Evolutionary conservation across 2,888 invertebrate genomes (phyloP), one percentile per base, ranked within the genome.

Genomic region (Cerastoderma edule): DNA sequence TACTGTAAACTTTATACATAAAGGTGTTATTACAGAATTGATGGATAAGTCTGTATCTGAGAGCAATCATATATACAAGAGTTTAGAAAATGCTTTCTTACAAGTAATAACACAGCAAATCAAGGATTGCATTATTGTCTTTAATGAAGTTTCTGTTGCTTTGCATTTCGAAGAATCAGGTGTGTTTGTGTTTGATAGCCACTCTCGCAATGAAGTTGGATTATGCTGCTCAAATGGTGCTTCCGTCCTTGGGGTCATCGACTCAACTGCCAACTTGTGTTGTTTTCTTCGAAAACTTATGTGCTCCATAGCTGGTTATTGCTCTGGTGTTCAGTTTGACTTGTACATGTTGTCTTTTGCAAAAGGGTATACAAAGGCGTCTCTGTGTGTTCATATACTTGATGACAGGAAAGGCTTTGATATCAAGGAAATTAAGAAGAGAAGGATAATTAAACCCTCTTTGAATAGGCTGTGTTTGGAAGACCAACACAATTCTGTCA

Each of bases 141-240:
- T 48, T 48, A n/a, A 48, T 48, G 48, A 24, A 22, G 24, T 8
- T 48, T n/a, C 48, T 22, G 48, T 48, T 22, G 24, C 22, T 24
- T 22, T 48, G n/a, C 48, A 48, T 48, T 24, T 22, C 22, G 22
- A 24, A 48, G 24, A 22, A 22, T n/a, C 22, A 22, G 6, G 48
- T 48, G n/a, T 22, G 22, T 48, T 22, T 24, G 24, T 48, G 24
- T 48, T 48, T 48, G 48, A 48, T 24, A 48, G 48, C 24, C 48
- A 48, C 24, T 48, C 48, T 48, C 48, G 48, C 48, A 48, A 48
- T 48, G 24, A 48, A 48, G 22, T 22, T 8, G 48, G 48, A 22
- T n/a, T 22, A 48, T 22, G 48, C 48, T 48, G 48, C 24, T 48
- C 48, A 48, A 48, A 48, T 48, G 48, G 48, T 22, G 48, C 48